Percentiles rank a stretch among this genome's conserved stretches.
phyloP scores from a whole-genome alignment of 2,113 vertebrate species.

The Neofelis nebulosa region DNA sequence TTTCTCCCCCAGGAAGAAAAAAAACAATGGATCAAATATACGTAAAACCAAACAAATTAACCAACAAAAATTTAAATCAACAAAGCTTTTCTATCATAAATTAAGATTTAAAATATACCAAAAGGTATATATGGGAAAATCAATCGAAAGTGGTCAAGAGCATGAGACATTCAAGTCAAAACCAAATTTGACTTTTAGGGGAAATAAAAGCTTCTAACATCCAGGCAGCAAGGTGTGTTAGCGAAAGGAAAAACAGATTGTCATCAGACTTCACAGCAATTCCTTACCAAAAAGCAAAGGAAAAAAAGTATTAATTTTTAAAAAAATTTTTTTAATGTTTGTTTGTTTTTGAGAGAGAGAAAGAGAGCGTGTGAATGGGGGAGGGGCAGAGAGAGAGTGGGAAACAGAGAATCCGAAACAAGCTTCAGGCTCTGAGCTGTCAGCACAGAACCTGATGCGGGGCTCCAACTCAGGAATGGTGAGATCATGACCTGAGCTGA shows the following conservation, averaged over 20 bases:
- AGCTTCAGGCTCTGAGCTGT: no score
- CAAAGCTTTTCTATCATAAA: background rate
- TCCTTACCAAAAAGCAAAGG: background rate
- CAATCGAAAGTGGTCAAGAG: background rate
- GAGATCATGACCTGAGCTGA: no score
- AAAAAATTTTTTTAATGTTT: no score
- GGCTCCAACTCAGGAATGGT: no score
- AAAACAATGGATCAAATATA: background rate
- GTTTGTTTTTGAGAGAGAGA: no score
- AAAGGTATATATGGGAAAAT: background rate
- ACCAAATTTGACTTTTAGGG: background rate
- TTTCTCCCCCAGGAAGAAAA: background rate
- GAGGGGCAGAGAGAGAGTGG: no score
- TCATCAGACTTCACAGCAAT: background rate
- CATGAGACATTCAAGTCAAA: background rate
- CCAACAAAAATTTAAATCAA: background rate
- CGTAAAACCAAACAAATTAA: background rate
- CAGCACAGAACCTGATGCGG: no score
- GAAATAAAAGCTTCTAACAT: background rate
- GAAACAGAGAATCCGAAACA: no score
- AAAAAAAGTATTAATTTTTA: background rate
- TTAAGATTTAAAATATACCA: background rate
- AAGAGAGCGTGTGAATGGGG: no score
- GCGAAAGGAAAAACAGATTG: background rate
- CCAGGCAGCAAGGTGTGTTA: background rate